Evolutionary conservation across 2,888 invertebrate species (phyloP).

Genomic region (Drosophila vallismaia): DNA sequence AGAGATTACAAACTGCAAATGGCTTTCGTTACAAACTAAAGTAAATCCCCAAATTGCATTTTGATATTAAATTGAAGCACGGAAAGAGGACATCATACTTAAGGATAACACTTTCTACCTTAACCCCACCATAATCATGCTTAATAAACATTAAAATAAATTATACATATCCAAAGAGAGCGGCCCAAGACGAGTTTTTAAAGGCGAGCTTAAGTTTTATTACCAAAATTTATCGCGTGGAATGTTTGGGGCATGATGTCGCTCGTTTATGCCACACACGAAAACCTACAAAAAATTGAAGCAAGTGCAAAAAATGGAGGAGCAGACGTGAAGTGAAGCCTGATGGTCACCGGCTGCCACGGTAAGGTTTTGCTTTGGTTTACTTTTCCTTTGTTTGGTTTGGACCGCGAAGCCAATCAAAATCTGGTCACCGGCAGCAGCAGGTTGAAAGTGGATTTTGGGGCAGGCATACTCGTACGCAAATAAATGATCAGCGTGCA

Average conservation of each 20-base stretch:
- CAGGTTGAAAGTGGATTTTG: constrained; percentile 54
- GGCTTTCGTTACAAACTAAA: neutral
- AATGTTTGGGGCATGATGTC: constrained; percentile 50
- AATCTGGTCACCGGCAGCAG: constrained; percentile 64
- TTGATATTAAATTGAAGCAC: constrained; percentile 9
- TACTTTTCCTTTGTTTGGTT: constrained; percentile 42
- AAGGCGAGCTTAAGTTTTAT: constrained; percentile 45
- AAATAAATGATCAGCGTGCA: constrained; percentile 68
- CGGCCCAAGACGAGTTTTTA: constrained; percentile 13
- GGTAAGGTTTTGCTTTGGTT: constrained; percentile 14
- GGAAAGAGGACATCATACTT: constrained; percentile 22
- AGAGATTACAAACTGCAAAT: neutral
- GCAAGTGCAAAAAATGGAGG: constrained; percentile 21
- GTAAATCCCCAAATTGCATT: neutral
- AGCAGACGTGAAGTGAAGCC: constrained; percentile 47
- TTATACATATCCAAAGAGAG: constrained; percentile 38
- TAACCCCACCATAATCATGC: constrained; percentile 1
- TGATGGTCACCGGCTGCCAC: constrained; percentile 60
- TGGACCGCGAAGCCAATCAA: constrained; percentile 81
- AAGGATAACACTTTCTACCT: constrained; percentile 1
- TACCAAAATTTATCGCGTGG: constrained; percentile 51
- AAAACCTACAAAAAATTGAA: constrained; percentile 31
- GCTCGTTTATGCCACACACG: constrained; percentile 61
- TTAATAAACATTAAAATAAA: constrained; percentile 37
- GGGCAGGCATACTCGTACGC: constrained; percentile 35